A percentile compares a stretch with the other conserved stretches of the same genome.
Conservation (phyloP, 2,888 invertebrate species). For the Chorisops tibialis region DNA sequence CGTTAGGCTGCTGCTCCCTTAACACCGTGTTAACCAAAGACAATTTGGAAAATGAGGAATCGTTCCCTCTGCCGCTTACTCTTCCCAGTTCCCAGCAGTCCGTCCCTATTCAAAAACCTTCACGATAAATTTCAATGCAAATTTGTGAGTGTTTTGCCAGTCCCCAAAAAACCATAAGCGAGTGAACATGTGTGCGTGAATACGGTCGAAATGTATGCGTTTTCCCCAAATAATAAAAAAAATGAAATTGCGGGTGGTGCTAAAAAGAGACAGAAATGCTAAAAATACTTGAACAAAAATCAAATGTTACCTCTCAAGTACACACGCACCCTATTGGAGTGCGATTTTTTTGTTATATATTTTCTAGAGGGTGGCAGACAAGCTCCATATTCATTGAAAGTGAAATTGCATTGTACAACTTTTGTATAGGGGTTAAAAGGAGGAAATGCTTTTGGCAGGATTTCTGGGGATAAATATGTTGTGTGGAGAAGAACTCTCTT, state of each 20-base stretch:
- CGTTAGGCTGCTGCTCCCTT: slow-evolving; percentile 24
- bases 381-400: too few relatives aligned
- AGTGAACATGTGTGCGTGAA: slow-evolving; percentile 4
- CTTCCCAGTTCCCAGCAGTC: too few relatives aligned
- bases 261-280: neutral
- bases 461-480: too few relatives aligned
- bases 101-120: too few relatives aligned
- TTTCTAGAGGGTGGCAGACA: too few relatives aligned
- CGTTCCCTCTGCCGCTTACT: slow-evolving; percentile 9
- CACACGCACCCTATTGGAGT: too few relatives aligned
- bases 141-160: slow-evolving; percentile 19
- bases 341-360: too few relatives aligned
- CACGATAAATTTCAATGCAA: slow-evolving; percentile 33
- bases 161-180: neutral
- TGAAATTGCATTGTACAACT: too few relatives aligned
- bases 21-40: slow-evolving; percentile 32
- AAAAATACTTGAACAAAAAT: slow-evolving; percentile 15
- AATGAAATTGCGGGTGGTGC: neutral
- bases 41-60: slow-evolving; percentile 33
- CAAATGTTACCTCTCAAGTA: slow-evolving; percentile 5
- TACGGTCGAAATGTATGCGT: neutral
- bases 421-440: too few relatives aligned
- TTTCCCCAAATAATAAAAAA: neutral
- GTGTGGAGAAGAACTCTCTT: too few relatives aligned
- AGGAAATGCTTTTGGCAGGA: too few relatives aligned